Base-by-base conservation (phyloP, 2,113 vertebrate genomes). In the Bufo gargarizans region DNA sequence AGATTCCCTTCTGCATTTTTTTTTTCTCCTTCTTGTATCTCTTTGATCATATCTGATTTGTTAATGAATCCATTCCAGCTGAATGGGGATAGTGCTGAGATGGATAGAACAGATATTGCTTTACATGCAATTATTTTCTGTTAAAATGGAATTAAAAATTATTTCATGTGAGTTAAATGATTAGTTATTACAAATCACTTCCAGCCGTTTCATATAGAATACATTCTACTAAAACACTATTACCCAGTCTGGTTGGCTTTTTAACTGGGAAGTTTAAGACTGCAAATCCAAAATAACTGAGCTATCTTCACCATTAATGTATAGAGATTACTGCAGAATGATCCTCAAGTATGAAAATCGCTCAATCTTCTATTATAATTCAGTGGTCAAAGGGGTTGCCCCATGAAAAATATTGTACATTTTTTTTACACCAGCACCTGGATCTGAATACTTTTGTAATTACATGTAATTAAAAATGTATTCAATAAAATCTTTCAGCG, bases 11-110 rank as follows among this genome's bases (percentile, higher is more conserved):
- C 43, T 82, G 45, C 47, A 13, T 5, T 17, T 8, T 85, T 86
- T 86, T 58, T 86, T 77, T 33, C 43, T 17, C 11, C 77, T 45
- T 65, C 77, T 45, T 65, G 33, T 63, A 77, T 86, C 74, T 78
- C 74, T 86, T 86, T 86, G 85, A 86, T 86, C 74, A 78, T 86
- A 78, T 65, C 43, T 65, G 74, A 53, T 86, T 78, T 13, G 12
- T 12, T 78, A 78, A 86, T 78, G 47, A 86, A 65, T 47, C 85
- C 47, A 86, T 86, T 78, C 78, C 47, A 19, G 55, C 33, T 77
- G 45, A 86, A 49, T 65, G 22, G 74, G n/a, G 53, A 50, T 33
- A 86, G 50, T 85, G 85, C 74, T 77, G 85, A 81, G 78, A 45
- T 81, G 56, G 59, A 33, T 7, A 82, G 20, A 84, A 50, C 65